These are phyloP conservation scores for Macropis europaea DNA, from an alignment of 2,888 invertebrate genomes.

Conservation along the genomic window DNA sequence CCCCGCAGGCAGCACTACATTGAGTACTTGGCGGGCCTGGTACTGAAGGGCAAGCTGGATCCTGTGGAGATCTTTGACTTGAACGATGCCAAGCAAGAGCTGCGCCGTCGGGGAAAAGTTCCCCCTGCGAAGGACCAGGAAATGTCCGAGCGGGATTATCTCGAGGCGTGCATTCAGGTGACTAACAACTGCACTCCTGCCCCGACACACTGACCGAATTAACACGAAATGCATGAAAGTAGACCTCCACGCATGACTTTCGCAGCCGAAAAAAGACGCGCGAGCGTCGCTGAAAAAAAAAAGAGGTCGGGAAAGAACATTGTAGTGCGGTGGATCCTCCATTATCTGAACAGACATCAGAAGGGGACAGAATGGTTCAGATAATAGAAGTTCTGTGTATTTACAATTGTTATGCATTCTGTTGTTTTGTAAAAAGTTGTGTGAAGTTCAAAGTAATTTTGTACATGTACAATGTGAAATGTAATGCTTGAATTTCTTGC, in stretches of 20 bases:
- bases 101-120: constrained; percentile 91
- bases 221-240: constrained; percentile 58
- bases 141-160: constrained; percentile 92
- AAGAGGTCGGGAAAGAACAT: neutral
- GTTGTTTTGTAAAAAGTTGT: too few species aligned
- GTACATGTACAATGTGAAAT: neutral
- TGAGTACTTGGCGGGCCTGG: constrained; percentile 95
- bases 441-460: too few species aligned
- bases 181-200: constrained; percentile 66
- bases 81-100: constrained; percentile 92
- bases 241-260: constrained; percentile 46
- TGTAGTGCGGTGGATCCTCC: too few species aligned
- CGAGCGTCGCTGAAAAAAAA: neutral
- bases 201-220: constrained; percentile 57
- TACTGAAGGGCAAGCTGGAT: constrained; percentile 91
- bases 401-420: too few species aligned
- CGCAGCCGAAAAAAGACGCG: constrained; percentile 24
- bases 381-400: too few species aligned
- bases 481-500: constrained; percentile 75
- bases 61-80: constrained; percentile 93
- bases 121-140: constrained; percentile 91
- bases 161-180: constrained; percentile 93
- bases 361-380: too few species aligned
- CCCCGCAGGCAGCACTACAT: constrained; percentile 93
- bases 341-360: too few species aligned